Base-by-base conservation (phyloP, 2,888 invertebrate genomes). In the Drosophila prolongata region DNA sequence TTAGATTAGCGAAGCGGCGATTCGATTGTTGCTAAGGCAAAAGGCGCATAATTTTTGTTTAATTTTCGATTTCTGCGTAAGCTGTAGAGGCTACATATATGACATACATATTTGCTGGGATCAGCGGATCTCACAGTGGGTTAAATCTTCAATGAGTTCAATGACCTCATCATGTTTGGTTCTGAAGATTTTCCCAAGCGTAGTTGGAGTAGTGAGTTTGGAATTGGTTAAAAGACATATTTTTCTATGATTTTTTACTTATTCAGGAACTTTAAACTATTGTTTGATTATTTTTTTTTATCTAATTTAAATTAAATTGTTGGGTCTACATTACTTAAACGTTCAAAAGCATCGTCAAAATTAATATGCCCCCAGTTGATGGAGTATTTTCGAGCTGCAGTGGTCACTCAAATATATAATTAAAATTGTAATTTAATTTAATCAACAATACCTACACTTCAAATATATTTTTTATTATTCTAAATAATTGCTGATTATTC, bases 11-110 rank as follows among this genome's bases (percentile, higher is more conserved):
- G 57, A 71, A 71, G 71, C 72, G 72, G 71, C 47, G 52, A 47
- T 77, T 47, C 68, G 27, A 68, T 67, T 86, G 75, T 77, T 80
- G 79, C 79, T 80, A 80, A 83, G 87, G 79, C 79, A 80, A 66
- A 71, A 85, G 83, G 86, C 83, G 83, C 83, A 73, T 75, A 66
- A 67, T 66, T 77, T 75, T 67, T 70, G 16, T 60, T 54, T 65
- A 47, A 6, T 10, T 27, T 44, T 62, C 27, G n/a, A 13, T 47
- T 65, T 47, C n/a, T 54, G 66, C 65, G 35, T 47, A 85, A 55
- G 78, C 80, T 80, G 58, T 42, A 40, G 57, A 62, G 61, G 61
- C 75, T 77, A 62, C 11, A 65, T 19, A 16, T 34, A 30, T 30
- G 14, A 9, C 24, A 37, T 38, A 9, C 24, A 37, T 38, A 46